Evolutionary conservation across 2,888 invertebrate genomes (phyloP).

Genomic region (Ectobius pallidus): DNA sequence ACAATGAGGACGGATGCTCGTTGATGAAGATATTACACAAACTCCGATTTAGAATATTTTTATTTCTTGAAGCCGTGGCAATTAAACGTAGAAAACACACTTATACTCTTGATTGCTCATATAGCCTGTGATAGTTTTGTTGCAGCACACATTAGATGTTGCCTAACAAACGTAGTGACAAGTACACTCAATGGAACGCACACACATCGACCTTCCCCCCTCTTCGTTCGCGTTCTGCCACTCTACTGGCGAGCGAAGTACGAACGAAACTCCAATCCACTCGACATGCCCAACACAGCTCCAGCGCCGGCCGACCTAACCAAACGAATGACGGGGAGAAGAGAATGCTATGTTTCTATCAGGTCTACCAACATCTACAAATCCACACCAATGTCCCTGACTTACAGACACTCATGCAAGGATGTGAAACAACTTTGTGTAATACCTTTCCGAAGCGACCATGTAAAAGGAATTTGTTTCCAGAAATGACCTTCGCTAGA

Average conservation of each 20-base stretch:
- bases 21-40: background rate
- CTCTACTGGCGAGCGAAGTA: conserved; percentile 13
- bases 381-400: conserved; percentile 1
- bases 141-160: background rate
- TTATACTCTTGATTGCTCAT: background rate
- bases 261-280: background rate
- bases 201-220: background rate
- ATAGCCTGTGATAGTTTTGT: background rate
- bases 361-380: conserved; percentile 12
- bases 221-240: background rate
- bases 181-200: background rate
- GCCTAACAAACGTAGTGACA: background rate
- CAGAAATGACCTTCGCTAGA: too few relatives aligned
- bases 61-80: too few relatives aligned
- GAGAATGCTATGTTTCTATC: background rate
- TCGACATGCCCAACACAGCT: background rate
- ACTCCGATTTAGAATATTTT: too few relatives aligned
- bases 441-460: too few relatives aligned
- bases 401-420: too few relatives aligned
- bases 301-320: background rate
- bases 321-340: background rate
- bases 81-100: background rate
- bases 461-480: too few relatives aligned
- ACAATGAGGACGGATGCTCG: background rate
- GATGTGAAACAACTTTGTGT: too few relatives aligned